Evolutionary conservation across 2,888 invertebrate species (phyloP).

Genomic region (Pseudolycoriella hygida): DNA sequence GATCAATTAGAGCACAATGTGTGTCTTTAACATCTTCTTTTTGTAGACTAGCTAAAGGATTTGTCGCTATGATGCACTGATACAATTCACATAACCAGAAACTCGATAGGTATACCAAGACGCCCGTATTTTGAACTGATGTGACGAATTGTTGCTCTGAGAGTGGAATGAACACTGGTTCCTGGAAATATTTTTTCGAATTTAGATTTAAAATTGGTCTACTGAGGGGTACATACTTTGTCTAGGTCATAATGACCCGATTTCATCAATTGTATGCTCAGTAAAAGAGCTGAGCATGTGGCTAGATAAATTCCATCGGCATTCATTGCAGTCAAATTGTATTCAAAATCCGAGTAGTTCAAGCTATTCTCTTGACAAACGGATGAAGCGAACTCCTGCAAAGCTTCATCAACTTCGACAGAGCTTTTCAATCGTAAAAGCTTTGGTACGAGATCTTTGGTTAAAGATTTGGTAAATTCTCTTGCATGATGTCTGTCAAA

Average conservation of each 20-base stretch:
- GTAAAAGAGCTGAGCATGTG: slow-evolving; percentile 65
- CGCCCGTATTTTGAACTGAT: slow-evolving; percentile 81
- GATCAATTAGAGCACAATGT: slow-evolving; percentile 27
- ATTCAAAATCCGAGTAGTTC: slow-evolving; percentile 31
- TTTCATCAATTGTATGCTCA: slow-evolving; percentile 64
- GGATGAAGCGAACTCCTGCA: slow-evolving; percentile 82
- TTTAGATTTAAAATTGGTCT: too few relatives aligned
- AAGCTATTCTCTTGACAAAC: slow-evolving; percentile 60
- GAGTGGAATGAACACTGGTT: slow-evolving; percentile 33
- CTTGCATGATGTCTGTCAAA: slow-evolving; percentile 74
- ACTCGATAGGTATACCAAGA: slow-evolving; percentile 80
- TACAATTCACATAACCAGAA: slow-evolving; percentile 89
- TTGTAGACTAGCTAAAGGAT: slow-evolving; percentile 22
- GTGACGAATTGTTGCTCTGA: slow-evolving; percentile 82
- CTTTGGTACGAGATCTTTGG: slow-evolving; percentile 56
- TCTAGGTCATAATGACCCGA: slow-evolving; percentile 53
- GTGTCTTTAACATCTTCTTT: slow-evolving; percentile 20
- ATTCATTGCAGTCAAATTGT: slow-evolving; percentile 58
- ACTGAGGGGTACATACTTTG: slow-evolving; percentile 29
- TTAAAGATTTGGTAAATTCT: slow-evolving; percentile 62
- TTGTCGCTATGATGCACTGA: slow-evolving; percentile 58
- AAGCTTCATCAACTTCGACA: slow-evolving; percentile 74
- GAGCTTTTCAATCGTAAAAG: slow-evolving; percentile 58
- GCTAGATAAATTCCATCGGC: slow-evolving; percentile 90
- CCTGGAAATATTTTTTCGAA: slow-evolving; percentile 9